Base-by-base conservation (phyloP, 2,797 vertebrate species). In the Knipowitschia caucasica region DNA sequence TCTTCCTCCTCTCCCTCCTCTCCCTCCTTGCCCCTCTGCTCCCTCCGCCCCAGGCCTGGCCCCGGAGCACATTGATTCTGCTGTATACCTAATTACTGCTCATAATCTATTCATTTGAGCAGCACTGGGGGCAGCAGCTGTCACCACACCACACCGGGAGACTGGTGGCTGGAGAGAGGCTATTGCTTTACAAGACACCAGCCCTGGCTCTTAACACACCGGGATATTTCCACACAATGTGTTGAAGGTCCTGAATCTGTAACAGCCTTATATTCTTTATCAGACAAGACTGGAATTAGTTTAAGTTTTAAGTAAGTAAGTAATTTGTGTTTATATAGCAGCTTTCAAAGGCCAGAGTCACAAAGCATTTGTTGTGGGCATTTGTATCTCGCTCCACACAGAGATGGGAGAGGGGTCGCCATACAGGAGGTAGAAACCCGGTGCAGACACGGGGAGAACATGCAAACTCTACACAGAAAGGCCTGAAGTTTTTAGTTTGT, bases 41-140 rank as follows among this genome's bases (percentile, higher is more conserved):
- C 90, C 89, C 91, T 91, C 77, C 89, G 91, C 92, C 92, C 87
- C 91, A 93, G 94, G 94, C 93, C 90, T 94, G 89, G 89, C 94
- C 93, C 93, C 93, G 93, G 93, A 97, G 93, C 92, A 93, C 95
- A 98, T 96, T 97, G 95, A 98, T 98, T 98, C 92, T 92, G 93
- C 93, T 95, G 94, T 95, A 94, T 92, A 94, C 94, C 94, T 98
- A 99, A 99, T 99, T 98, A 98, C 94, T 92, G 92, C 94, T 97
- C 94, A 97, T 98, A 95, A 98, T 98, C 95, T 98, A 99, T 98
- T 98, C 95, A 96, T 98, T 96, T 94, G 92, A 93, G 91, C 92
- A 91, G 92, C 63, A 90, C 91, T 92, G 92, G 93, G 92, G 92
- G 91, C 93, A 93, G 94, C 95, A 96, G 95, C 95, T 97, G 95